Evolutionary conservation across 2,888 invertebrate genomes (phyloP).

Genomic region (Ennomos erosarius): DNA sequence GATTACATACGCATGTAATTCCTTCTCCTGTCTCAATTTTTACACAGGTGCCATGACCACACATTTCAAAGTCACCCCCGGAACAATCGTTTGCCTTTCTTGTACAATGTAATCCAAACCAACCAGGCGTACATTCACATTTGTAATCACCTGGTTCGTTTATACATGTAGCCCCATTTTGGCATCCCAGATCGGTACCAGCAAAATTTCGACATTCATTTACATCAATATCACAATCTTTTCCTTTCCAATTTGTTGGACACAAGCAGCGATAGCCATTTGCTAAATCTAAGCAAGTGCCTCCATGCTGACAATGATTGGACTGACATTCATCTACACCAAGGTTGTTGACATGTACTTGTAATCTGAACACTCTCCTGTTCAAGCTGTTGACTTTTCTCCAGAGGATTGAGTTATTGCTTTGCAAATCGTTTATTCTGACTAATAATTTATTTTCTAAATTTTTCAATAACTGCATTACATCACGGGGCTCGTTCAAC

Average conservation of each 20-base stretch:
- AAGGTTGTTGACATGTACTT: conserved; percentile 72
- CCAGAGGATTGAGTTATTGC: conserved; percentile 57
- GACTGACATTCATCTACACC: conserved; percentile 88
- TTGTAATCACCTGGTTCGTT: conserved; percentile 92
- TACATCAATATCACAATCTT: conserved; percentile 90
- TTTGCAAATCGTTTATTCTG: conserved; percentile 43
- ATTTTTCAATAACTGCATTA: conserved; percentile 59
- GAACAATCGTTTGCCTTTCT: conserved; percentile 90
- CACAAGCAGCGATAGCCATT: conserved; percentile 91
- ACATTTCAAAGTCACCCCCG: conserved; percentile 89
- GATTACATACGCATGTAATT: conserved; percentile 92
- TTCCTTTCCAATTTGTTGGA: conserved; percentile 89
- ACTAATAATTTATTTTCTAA: conserved; percentile 54
- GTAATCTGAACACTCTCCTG: conserved; percentile 72
- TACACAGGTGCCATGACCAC: conserved; percentile 95
- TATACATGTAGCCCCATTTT: conserved; percentile 94
- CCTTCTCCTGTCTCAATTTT: conserved; percentile 86
- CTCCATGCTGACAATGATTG: conserved; percentile 93
- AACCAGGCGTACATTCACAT: conserved; percentile 92
- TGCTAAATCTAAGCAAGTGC: conserved; percentile 90
- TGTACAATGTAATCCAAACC: conserved; percentile 94
- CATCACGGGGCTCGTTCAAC: conserved; percentile 48
- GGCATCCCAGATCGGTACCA: conserved; percentile 96
- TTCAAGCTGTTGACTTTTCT: conserved; percentile 60
- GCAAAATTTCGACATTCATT: conserved; percentile 93